Evolutionary conservation across 1,140 invertebrate genomes (phyloP).

Genomic region (Caenorhabditis brenneri): DNA sequence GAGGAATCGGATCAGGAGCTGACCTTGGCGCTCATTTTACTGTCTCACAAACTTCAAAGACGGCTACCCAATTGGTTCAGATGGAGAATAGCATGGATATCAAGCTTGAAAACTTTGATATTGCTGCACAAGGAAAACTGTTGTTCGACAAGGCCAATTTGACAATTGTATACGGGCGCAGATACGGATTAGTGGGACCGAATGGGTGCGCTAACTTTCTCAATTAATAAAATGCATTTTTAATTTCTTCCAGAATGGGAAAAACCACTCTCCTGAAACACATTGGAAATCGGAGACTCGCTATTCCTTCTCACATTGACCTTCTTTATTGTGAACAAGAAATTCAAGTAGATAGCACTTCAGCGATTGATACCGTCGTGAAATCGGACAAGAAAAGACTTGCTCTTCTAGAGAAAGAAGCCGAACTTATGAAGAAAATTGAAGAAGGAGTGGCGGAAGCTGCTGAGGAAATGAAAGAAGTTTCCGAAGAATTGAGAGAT

Average conservation of each 20-base stretch:
- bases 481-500: slow-evolving; percentile 83
- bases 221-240: not conserved
- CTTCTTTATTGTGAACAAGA: slow-evolving; percentile 93
- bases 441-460: slow-evolving; percentile 77
- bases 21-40: slow-evolving; percentile 92
- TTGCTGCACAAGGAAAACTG: slow-evolving; percentile 94
- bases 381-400: slow-evolving; percentile 82
- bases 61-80: slow-evolving; percentile 81
- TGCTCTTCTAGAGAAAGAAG: slow-evolving; percentile 82
- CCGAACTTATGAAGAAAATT: slow-evolving; percentile 78
- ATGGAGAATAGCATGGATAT: slow-evolving; percentile 95
- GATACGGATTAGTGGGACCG: slow-evolving; percentile 96
- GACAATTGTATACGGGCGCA: slow-evolving; percentile 87
- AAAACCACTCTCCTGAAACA: slow-evolving; percentile 97
- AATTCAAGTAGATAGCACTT: slow-evolving; percentile 86
- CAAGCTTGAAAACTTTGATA: slow-evolving; percentile 97
- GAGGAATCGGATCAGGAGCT: slow-evolving; percentile 75
- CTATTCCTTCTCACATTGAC: slow-evolving; percentile 89
- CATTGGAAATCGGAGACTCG: slow-evolving; percentile 82
- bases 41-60: slow-evolving; percentile 87
- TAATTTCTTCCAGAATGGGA: slow-evolving; percentile 79
- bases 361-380: slow-evolving; percentile 88
- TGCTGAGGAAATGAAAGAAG: slow-evolving; percentile 82
- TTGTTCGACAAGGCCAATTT: slow-evolving; percentile 95
- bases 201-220: slow-evolving; percentile 78